Evolutionary conservation across 2,797 vertebrate species (phyloP).

Genomic region (Hybognathus amarus): DNA sequence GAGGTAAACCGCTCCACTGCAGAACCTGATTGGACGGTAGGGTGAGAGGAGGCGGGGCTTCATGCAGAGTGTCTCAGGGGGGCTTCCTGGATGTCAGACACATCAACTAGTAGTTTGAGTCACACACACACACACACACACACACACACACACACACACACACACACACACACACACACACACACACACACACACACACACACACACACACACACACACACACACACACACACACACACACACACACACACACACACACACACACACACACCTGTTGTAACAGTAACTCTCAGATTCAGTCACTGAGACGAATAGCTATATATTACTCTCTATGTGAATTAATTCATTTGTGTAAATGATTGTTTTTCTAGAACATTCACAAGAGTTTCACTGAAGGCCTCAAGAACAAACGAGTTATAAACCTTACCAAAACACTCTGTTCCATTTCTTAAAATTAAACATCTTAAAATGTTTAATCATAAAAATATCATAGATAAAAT

Average conservation of each 20-base stretch:
- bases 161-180: neutral
- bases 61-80: constrained; percentile 66
- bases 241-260: constrained; percentile 29
- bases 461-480: neutral
- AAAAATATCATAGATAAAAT: neutral
- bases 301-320: neutral
- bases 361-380: neutral
- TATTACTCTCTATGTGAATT: neutral
- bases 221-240: constrained; percentile 1
- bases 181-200: constrained; percentile 21
- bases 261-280: neutral
- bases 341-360: neutral
- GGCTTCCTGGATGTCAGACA: constrained; percentile 57
- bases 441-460: neutral
- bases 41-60: constrained; percentile 38
- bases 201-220: constrained; percentile 16
- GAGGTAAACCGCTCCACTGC: constrained; percentile 66
- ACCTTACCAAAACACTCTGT: neutral
- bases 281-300: neutral
- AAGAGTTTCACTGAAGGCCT: neutral
- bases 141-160: constrained; percentile 28
- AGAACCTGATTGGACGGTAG: constrained; percentile 59
- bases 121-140: constrained; percentile 2
- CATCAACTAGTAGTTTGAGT: constrained; percentile 21
- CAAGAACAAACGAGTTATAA: neutral